Conservation (phyloP, 2,888 invertebrate genomes). For the Melolontha melolontha region DNA sequence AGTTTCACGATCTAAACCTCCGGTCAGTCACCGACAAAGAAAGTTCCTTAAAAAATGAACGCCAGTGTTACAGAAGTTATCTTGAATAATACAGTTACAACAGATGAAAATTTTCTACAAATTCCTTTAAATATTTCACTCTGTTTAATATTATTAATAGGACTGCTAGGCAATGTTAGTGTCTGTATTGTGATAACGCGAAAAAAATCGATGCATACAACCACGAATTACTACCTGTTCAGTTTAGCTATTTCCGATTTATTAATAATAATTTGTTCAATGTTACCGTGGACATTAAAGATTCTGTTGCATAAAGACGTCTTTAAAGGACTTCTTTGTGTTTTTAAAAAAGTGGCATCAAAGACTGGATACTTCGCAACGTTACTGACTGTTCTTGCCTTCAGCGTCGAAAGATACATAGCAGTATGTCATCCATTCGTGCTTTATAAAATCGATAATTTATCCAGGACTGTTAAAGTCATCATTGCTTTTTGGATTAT, state of each 20-base stretch:
- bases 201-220: constrained; percentile 9
- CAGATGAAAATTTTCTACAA: constrained; percentile 6
- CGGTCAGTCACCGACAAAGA: too few species aligned
- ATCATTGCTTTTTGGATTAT: constrained; percentile 19
- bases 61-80: neutral
- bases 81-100: neutral
- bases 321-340: constrained; percentile 11
- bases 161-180: constrained; percentile 22
- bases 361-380: constrained; percentile 30
- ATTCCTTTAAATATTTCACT: constrained; percentile 12
- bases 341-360: constrained; percentile 5
- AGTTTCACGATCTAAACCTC: too few species aligned
- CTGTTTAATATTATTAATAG: constrained; percentile 9
- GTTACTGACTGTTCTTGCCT: constrained; percentile 8
- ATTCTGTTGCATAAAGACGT: constrained; percentile 5
- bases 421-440: constrained; percentile 26
- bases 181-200: constrained; percentile 24
- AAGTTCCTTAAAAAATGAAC: neutral
- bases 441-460: neutral
- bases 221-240: constrained; percentile 24
- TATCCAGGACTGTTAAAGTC: constrained; percentile 21
- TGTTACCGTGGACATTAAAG: constrained; percentile 25
- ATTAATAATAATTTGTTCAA: constrained; percentile 10
- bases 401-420: constrained; percentile 18
- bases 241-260: constrained; percentile 10